phyloP scores from a whole-genome alignment of 2,888 invertebrate species.

The Microctonus brassicae region DNA sequence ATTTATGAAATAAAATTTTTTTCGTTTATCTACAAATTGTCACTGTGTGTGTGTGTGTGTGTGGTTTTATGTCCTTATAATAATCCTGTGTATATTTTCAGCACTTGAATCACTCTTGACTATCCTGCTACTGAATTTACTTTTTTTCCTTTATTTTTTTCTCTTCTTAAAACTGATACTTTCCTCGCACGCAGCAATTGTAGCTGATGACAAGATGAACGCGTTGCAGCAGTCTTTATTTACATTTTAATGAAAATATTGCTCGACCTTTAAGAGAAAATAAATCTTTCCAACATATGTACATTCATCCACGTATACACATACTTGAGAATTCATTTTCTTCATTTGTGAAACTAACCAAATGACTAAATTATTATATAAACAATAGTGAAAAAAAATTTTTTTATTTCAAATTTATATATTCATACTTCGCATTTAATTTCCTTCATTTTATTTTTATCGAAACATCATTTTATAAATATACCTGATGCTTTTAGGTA shows the following conservation, averaged over 20 bases:
- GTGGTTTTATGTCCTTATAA: neutral
- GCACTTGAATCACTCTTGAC: constrained; percentile 20
- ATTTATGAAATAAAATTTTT: no score
- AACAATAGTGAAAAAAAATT: neutral
- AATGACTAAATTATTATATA: neutral
- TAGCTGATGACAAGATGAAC: constrained; percentile 32
- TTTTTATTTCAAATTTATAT: neutral
- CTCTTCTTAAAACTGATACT: constrained; percentile 20
- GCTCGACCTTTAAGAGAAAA: constrained; percentile 13
- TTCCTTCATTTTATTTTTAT: neutral
- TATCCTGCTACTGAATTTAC: constrained; percentile 37
- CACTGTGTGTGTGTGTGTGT: no score
- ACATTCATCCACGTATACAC: neutral
- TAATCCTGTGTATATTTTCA: constrained; percentile 26
- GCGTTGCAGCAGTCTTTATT: constrained; percentile 32
- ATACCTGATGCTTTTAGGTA: neutral
- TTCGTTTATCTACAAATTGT: no score
- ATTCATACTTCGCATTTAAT: neutral
- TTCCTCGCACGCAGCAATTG: neutral
- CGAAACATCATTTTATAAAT: neutral
- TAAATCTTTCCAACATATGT: neutral
- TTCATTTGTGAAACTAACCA: neutral
- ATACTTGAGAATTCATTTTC: neutral
- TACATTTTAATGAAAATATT: constrained; percentile 31
- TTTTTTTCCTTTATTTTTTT: constrained; percentile 27